Evolutionary conservation across 53 echinoderm and acorn worm species (phyloP).

Genomic region (Luidia sarsii): DNA sequence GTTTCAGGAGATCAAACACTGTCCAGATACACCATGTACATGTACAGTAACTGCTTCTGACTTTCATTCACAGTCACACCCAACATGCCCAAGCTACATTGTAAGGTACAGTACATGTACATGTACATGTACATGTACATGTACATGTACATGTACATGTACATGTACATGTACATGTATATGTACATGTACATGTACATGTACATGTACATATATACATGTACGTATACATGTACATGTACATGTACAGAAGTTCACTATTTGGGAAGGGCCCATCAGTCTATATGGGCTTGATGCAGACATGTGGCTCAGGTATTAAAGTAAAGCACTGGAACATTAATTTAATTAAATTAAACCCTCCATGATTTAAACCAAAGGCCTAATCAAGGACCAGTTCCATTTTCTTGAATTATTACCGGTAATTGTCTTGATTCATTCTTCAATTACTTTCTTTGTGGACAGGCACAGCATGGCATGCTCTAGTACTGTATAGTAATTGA

Average conservation of each 20-base stretch:
- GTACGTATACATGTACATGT: neutral
- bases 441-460: neutral
- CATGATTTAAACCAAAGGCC: neutral
- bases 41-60: too few relatives aligned
- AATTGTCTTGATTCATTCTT: neutral
- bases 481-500: too few relatives aligned
- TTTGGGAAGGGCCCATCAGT: neutral
- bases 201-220: neutral
- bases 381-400: too few relatives aligned
- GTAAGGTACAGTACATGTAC: too few relatives aligned
- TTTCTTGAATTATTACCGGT: neutral
- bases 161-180: neutral
- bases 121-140: neutral
- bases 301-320: neutral
- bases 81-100: too few relatives aligned
- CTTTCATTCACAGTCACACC: too few relatives aligned
- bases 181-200: neutral
- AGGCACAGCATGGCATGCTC: neutral
- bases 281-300: neutral
- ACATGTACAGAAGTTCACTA: neutral
- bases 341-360: neutral
- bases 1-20: too few relatives aligned
- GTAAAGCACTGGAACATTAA: neutral
- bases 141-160: neutral
- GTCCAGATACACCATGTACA: too few relatives aligned